Evolutionary conservation across 2,113 vertebrate genomes (phyloP), one percentile per base, ranked within the genome.

Genomic region (Labeo catla): DNA sequence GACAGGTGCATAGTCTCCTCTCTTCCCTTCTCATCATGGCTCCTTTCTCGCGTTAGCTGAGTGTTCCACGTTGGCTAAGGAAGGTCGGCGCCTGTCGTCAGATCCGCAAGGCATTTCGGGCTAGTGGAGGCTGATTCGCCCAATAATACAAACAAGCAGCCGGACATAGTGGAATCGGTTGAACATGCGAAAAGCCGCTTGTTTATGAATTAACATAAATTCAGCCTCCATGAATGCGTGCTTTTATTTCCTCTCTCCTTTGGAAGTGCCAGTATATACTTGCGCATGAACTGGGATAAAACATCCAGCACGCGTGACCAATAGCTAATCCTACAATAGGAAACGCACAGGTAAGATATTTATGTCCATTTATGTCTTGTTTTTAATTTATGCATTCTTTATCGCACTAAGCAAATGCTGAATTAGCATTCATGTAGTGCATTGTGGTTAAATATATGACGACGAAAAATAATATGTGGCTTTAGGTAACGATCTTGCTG

Each of bases 91-190:
- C n/a, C 2, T 92, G 91, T 88, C 92, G 92, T 94, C 92, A 93
- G 77, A 92, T 94, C 93, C 94, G 95, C 89, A 68, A 89, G 84
- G 50, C 90, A 85, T 87, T 87, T 47, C 83, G 85, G 91, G 89
- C 87, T 59, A 47, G 23, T 57, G 76, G 88, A 77, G 88, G 57
- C 72, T 85, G 72, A 84, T 85, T 87, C 90, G 87, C 68, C 81
- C 59, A 89, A 91, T 92, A 86, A 90, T 86, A 91, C 88, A 84
- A 87, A 84, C 87, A 73, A 87, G 76, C 70, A 87, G 79, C 78
- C 49, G 78, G 63, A 81, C 81, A 87, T n/a, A 77, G 76, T 57
- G 77, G 80, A 50, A 61, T 21, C 63, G 6, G 57, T 34, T 13
- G 47, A 80, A 61, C 11, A 28, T 52, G 6, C 81, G 28, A 43